phyloP scores from a whole-genome alignment of 2,888 invertebrate genomes.

The Smittia sp. region DNA sequence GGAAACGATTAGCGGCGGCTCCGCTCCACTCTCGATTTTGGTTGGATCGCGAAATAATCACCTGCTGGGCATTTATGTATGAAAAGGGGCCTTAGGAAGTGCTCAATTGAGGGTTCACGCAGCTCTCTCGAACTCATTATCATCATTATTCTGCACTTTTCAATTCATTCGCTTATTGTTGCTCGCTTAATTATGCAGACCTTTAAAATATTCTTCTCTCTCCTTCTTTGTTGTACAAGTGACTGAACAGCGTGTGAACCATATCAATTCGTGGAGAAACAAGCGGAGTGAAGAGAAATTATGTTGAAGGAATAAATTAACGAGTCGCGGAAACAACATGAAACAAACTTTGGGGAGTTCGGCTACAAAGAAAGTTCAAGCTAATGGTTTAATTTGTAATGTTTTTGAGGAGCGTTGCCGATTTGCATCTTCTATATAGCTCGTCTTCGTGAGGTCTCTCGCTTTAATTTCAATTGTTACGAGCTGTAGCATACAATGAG shows the following conservation, averaged over 20 bases:
- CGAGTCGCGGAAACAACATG: no score
- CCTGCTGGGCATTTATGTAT: not conserved
- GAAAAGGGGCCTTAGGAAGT: no score
- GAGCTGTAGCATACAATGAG: no score
- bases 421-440: no score
- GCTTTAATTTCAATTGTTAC: no score
- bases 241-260: constrained; percentile 38
- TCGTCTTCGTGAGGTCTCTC: no score
- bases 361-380: no score
- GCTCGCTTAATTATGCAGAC: constrained; percentile 11
- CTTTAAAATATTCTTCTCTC: constrained; percentile 23
- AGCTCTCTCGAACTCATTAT: constrained; percentile 1
- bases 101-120: no score
- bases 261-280: not conserved
- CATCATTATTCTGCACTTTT: not conserved
- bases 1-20: not conserved
- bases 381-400: no score
- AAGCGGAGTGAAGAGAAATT: not conserved
- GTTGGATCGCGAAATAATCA: not conserved
- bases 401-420: no score
- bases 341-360: no score
- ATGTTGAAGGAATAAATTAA: no score
- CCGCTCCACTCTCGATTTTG: not conserved
- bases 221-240: constrained; percentile 14
- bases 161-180: not conserved